A percentile compares a stretch with the other conserved stretches of the same genome.
Conservation (phyloP, 2,797 vertebrate species). For the Protonibea diacanthus region DNA sequence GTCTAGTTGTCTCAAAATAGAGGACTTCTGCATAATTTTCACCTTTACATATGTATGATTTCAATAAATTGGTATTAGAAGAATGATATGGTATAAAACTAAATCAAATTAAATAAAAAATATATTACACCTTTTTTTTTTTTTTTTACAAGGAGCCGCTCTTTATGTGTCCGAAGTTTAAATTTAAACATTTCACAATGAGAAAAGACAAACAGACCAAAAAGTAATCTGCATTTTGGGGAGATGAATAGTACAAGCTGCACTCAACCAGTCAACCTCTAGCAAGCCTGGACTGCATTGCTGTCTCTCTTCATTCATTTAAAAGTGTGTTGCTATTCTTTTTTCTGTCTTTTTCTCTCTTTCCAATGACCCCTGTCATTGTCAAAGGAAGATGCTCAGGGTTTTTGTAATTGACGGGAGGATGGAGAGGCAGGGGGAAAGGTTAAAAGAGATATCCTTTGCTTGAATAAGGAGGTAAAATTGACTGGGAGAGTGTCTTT, state of each 20-base stretch:
- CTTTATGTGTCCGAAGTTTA: slow-evolving; percentile 34
- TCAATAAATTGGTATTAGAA: slow-evolving; percentile 62
- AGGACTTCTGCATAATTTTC: slow-evolving; percentile 81
- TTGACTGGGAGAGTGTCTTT: slow-evolving; percentile 81
- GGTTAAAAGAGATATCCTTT: slow-evolving; percentile 84
- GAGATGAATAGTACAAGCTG: slow-evolving; percentile 40
- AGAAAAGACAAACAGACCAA: slow-evolving; percentile 37
- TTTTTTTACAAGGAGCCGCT: slow-evolving; percentile 6
- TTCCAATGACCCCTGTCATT: slow-evolving; percentile 70
- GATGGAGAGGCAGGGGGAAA: slow-evolving; percentile 68
- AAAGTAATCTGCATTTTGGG: slow-evolving; percentile 45
- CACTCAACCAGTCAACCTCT: slow-evolving; percentile 60
- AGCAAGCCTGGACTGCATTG: slow-evolving; percentile 43
- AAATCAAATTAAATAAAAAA: slow-evolving; percentile 47
- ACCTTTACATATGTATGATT: slow-evolving; percentile 72
- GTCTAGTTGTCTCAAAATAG: slow-evolving; percentile 85
- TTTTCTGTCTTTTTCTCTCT: slow-evolving; percentile 59
- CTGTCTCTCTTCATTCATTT: slow-evolving; percentile 47
- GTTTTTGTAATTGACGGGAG: slow-evolving; percentile 70
- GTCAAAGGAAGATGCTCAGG: slow-evolving; percentile 67
- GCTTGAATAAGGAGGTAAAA: slow-evolving; percentile 78
- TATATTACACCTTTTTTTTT: slow-evolving; percentile 7
- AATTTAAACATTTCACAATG: slow-evolving; percentile 38
- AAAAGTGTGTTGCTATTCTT: slow-evolving; percentile 61
- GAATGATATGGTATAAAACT: slow-evolving; percentile 59